Percentiles rank a stretch among this genome's conserved stretches.
These are phyloP conservation scores for Corythornis leucogaster DNA, from an alignment of 2,797 vertebrate genomes.

Conservation along the genomic window DNA sequence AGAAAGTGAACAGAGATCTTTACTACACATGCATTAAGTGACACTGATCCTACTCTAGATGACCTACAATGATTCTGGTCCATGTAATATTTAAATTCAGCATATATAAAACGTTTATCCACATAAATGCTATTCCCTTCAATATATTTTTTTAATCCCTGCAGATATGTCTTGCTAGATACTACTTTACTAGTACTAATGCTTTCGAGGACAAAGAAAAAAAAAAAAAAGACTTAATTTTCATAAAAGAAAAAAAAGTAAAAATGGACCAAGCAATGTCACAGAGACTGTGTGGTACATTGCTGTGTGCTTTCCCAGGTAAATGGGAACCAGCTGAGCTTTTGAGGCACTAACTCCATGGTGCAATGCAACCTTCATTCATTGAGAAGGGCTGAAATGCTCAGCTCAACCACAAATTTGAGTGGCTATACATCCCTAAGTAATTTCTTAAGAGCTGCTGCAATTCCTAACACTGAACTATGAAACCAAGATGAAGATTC, in stretches of 20 bases:
- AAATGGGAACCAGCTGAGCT: neutral
- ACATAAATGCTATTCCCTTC: neutral
- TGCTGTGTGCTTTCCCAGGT: neutral
- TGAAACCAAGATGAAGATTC: neutral
- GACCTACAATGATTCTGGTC: neutral
- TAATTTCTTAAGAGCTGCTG: neutral
- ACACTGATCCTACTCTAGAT: neutral
- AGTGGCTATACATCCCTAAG: neutral
- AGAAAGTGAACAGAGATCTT: neutral
- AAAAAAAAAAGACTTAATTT: neutral
- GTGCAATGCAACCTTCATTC: neutral
- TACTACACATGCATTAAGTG: neutral
- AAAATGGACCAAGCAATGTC: neutral
- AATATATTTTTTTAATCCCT: accelerated
- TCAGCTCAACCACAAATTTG: neutral
- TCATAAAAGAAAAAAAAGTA: neutral
- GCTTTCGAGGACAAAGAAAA: neutral
- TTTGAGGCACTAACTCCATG: neutral
- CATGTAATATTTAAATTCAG: neutral
- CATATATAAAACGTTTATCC: neutral
- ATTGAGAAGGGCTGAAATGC: neutral
- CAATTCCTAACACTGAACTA: neutral
- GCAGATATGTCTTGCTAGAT: neutral
- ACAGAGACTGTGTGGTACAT: neutral
- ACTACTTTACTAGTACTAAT: neutral